These are phyloP conservation scores for Aradophagus sp. DNA, from an alignment of 1,140 invertebrate species.

Conservation along the genomic window DNA sequence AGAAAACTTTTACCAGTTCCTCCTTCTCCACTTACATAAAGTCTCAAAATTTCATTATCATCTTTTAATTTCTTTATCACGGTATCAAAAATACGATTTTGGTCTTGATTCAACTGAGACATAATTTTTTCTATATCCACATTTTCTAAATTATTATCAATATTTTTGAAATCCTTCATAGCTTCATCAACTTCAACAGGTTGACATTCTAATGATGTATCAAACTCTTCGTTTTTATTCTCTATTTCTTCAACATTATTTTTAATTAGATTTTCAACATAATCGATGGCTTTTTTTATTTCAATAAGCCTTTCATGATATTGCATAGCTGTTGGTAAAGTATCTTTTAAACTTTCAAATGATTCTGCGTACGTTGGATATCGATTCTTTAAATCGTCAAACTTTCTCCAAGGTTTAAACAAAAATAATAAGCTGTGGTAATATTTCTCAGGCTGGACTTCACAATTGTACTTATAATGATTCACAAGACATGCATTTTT, in stretches of 20 bases:
- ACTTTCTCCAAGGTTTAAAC: too few species aligned
- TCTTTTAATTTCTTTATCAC: slow-evolving; percentile 9
- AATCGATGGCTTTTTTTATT: slow-evolving; percentile 7
- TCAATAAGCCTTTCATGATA: slow-evolving; percentile 14
- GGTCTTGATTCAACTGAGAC: too few species aligned
- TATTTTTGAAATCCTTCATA: too few species aligned
- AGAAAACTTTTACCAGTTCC: too few species aligned
- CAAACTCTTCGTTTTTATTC: slow-evolving; percentile 12
- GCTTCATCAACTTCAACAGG: slow-evolving; percentile 20
- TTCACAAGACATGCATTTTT: slow-evolving; percentile 39
- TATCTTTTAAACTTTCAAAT: too few species aligned
- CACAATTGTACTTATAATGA: slow-evolving; percentile 7
- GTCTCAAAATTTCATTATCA: too few species aligned
- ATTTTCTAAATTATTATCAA: slow-evolving; percentile 39
- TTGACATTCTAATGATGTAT: too few species aligned
- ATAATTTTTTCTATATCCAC: slow-evolving; percentile 43
- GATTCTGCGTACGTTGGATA: too few species aligned
- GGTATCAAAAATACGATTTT: slow-evolving; percentile 9
- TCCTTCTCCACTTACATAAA: too few species aligned
- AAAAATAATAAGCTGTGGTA: too few species aligned
- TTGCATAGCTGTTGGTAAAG: slow-evolving; percentile 4
- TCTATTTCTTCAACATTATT: slow-evolving; percentile 17
- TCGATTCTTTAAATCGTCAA: slow-evolving; percentile 41
- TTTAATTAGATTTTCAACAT: slow-evolving; percentile 30
- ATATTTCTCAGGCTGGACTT: slow-evolving; percentile 47